Percentiles rank a stretch among this genome's conserved stretches.
These are phyloP conservation scores for Podarcis muralis DNA, from an alignment of 2,113 vertebrate genomes.

Conservation along the genomic window DNA sequence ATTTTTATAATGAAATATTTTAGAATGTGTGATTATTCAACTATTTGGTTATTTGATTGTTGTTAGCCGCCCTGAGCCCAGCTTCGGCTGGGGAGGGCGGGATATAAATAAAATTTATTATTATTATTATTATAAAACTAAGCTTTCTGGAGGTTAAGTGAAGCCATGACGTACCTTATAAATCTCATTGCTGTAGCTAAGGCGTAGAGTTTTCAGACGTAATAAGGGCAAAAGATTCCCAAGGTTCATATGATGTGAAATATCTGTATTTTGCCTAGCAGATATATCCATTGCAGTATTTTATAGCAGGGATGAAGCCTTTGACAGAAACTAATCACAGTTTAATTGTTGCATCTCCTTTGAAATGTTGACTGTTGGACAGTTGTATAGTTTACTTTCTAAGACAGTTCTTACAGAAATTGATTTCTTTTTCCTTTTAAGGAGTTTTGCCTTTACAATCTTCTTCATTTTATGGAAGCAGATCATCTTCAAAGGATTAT, in stretches of 20 bases:
- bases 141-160: background rate
- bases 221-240: background rate
- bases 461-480: constrained; percentile 90
- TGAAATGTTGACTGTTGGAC: background rate
- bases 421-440: constrained; percentile 59
- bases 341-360: background rate
- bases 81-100: too few relatives aligned
- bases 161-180: background rate
- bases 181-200: background rate
- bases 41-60: too few relatives aligned
- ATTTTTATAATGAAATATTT: too few relatives aligned
- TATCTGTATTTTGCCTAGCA: background rate
- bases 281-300: background rate
- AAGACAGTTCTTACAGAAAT: background rate
- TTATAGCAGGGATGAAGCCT: background rate
- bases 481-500: constrained; percentile 87
- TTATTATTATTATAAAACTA: too few relatives aligned
- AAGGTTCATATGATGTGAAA: background rate
- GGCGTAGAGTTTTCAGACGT: background rate
- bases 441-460: constrained; percentile 90
- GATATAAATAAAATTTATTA: too few relatives aligned
- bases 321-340: background rate
- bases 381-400: background rate
- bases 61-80: too few relatives aligned
- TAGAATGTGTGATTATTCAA: too few relatives aligned